Evolutionary conservation across 2,888 invertebrate genomes (phyloP).

Genomic region (Eledone cirrhosa): DNA sequence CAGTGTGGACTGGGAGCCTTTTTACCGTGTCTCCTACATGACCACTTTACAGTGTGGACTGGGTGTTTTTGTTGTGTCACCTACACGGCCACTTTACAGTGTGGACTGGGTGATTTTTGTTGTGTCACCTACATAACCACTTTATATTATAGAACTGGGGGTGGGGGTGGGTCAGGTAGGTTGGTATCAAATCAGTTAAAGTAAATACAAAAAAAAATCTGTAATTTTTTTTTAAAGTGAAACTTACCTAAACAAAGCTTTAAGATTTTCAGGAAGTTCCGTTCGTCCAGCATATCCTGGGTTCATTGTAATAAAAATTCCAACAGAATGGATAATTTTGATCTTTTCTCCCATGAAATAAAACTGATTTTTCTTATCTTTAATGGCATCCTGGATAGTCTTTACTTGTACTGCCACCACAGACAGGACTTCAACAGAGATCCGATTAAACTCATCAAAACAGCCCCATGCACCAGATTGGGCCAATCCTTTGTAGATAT

Average conservation of each 20-base stretch:
- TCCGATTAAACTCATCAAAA: constrained; percentile 97
- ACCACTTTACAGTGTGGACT: too few relatives aligned
- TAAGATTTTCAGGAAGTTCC: constrained; percentile 67
- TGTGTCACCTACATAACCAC: too few relatives aligned
- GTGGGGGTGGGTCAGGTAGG: too few relatives aligned
- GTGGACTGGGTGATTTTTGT: too few relatives aligned
- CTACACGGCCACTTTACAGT: too few relatives aligned
- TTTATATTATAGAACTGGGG: too few relatives aligned
- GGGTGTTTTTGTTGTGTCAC: too few relatives aligned
- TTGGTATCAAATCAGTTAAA: too few relatives aligned
- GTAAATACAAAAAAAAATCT: too few relatives aligned
- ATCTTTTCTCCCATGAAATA: constrained; percentile 96
- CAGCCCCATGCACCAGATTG: constrained; percentile 99
- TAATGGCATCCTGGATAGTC: constrained; percentile 79
- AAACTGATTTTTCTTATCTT: constrained; percentile 86
- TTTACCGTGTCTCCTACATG: too few relatives aligned
- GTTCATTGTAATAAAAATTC: constrained; percentile 98
- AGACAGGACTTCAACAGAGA: constrained; percentile 94
- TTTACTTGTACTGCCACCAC: constrained; percentile 92
- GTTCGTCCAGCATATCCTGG: constrained; percentile 93
- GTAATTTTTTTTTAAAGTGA: neutral
- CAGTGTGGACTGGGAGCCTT: too few relatives aligned
- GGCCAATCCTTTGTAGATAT: constrained; percentile 95
- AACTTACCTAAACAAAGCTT: constrained; percentile 66
- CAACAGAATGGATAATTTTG: constrained; percentile 83